Evolutionary conservation across 2,888 invertebrate species (phyloP).

Genomic region (Halocaridina rubra): DNA sequence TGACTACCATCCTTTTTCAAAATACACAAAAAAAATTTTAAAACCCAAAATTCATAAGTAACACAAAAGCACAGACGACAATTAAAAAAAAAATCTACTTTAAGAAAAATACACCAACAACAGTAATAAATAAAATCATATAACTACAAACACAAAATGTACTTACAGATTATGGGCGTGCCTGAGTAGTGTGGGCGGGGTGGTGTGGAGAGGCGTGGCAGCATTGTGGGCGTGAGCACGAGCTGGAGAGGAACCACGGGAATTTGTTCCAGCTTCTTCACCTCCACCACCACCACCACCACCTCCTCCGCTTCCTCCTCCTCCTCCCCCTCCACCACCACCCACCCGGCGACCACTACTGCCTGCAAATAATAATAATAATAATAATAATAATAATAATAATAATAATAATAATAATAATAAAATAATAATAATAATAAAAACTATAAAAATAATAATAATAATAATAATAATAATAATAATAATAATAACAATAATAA

Average conservation of each 20-base stretch:
- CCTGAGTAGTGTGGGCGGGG: slow-evolving; percentile 45
- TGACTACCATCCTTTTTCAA: no score
- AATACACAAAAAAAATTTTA: no score
- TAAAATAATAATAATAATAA: no score
- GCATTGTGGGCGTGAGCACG: slow-evolving; percentile 37
- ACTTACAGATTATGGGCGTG: slow-evolving; percentile 52
- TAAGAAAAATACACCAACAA: background rate
- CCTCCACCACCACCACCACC: slow-evolving; percentile 35
- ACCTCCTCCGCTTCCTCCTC: slow-evolving; percentile 19
- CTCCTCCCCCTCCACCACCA: slow-evolving; percentile 1
- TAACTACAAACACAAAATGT: background rate
- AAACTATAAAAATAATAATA: no score
- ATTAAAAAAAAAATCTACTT: background rate
- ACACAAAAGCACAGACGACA: background rate
- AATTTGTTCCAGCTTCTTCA: slow-evolving; percentile 31
- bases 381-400: no score
- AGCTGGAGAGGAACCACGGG: slow-evolving; percentile 41
- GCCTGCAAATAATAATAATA: background rate
- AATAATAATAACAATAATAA: no score
- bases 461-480: no score
- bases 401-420: no score
- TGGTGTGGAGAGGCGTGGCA: slow-evolving; percentile 35
- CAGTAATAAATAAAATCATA: background rate
- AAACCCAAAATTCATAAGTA: no score
- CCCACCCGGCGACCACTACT: slow-evolving; percentile 10